These are phyloP conservation scores for Hirundo rustica DNA, from an alignment of 2,797 vertebrate species.

Conservation along the genomic window DNA sequence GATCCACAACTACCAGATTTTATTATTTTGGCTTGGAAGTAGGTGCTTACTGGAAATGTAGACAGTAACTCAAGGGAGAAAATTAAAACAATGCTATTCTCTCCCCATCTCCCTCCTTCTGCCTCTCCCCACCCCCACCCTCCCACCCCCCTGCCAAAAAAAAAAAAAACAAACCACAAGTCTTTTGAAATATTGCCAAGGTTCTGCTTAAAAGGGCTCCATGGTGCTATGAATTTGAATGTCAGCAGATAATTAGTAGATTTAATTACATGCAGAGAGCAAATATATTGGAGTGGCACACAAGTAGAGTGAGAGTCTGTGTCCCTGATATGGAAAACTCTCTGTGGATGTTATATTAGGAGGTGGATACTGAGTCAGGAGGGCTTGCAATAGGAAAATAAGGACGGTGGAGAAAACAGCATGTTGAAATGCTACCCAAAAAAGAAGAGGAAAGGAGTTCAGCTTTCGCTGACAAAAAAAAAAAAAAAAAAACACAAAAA, in stretches of 20 bases:
- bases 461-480: neutral
- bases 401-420: neutral
- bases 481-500: neutral
- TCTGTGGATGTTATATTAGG: neutral
- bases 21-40: neutral
- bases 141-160: too few relatives aligned
- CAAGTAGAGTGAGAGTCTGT: neutral
- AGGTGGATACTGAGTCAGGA: neutral
- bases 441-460: neutral
- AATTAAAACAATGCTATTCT: neutral
- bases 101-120: neutral
- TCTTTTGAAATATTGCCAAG: neutral
- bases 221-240: neutral
- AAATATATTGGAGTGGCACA: neutral
- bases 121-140: too few relatives aligned
- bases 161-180: neutral
- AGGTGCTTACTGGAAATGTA: neutral
- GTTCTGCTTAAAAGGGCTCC: neutral
- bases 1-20: neutral
- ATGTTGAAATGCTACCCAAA: neutral
- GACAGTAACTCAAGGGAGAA: neutral
- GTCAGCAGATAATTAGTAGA: neutral
- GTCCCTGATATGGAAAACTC: neutral
- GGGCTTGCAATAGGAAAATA: neutral
- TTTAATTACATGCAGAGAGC: neutral